Conservation (phyloP, 1,140 invertebrate genomes). For the Hormaphis cornu region DNA sequence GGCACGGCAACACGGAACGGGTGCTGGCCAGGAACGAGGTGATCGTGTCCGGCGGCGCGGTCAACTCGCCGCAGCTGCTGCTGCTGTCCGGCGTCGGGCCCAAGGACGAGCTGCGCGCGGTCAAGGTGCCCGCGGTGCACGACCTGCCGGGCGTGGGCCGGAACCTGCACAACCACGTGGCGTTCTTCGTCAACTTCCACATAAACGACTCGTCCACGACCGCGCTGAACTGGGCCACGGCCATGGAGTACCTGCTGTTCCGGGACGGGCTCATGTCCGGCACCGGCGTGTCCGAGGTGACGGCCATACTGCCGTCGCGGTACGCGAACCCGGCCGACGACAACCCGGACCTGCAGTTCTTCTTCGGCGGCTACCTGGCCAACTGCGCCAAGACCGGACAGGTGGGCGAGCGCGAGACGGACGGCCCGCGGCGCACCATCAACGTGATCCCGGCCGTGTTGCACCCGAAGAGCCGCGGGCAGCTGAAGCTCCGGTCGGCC, state of each 20-base stretch:
- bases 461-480: slow-evolving; percentile 73
- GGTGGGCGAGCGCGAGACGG: slow-evolving; percentile 56
- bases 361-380: slow-evolving; percentile 73
- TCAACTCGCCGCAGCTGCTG: slow-evolving; percentile 74
- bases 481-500: slow-evolving; percentile 56
- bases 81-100: slow-evolving; percentile 74
- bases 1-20: slow-evolving; percentile 48
- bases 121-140: slow-evolving; percentile 57
- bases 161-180: slow-evolving; percentile 81
- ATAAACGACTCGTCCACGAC: slow-evolving; percentile 74
- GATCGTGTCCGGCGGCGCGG: slow-evolving; percentile 54
- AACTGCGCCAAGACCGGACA: slow-evolving; percentile 75
- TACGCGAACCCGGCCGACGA: slow-evolving; percentile 63
- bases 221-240: slow-evolving; percentile 75
- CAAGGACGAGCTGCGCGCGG: slow-evolving; percentile 54
- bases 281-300: slow-evolving; percentile 72
- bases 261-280: slow-evolving; percentile 75
- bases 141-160: slow-evolving; percentile 73
- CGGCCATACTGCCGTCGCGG: slow-evolving; percentile 70
- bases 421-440: slow-evolving; percentile 43
- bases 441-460: slow-evolving; percentile 60
- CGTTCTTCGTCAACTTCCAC: slow-evolving; percentile 63
- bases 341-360: slow-evolving; percentile 74
- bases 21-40: slow-evolving; percentile 57
- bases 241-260: slow-evolving; percentile 75